Evolutionary conservation across 2,113 vertebrate species (phyloP).

Genomic region (Phainopepla nitens): DNA sequence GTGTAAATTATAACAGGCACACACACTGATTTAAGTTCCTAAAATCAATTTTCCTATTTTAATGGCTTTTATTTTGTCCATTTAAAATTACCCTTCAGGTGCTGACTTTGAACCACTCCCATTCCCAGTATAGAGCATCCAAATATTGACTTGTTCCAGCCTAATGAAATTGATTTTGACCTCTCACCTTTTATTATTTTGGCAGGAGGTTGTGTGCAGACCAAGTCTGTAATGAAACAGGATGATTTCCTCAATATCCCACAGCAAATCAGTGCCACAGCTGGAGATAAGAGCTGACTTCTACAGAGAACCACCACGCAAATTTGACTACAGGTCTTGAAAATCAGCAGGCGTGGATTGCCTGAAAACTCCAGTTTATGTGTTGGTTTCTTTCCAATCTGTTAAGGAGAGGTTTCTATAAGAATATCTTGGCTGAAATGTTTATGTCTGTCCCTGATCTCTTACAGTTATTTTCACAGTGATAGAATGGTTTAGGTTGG

Average conservation of each 20-base stretch:
- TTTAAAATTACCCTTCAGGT: constrained; percentile 2
- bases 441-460: background rate
- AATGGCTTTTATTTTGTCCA: constrained; percentile 30
- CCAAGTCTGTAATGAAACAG: background rate
- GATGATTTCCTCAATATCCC: constrained; percentile 46
- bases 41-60: constrained; percentile 47
- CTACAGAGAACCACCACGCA: background rate
- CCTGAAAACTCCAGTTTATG: background rate
- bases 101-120: constrained; percentile 38
- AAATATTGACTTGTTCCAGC: constrained; percentile 35
- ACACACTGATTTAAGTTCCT: constrained; percentile 13
- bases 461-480: background rate
- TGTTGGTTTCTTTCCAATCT: background rate
- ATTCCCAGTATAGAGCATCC: constrained; percentile 7
- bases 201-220: background rate
- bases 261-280: constrained; percentile 14
- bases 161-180: constrained; percentile 59
- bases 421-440: background rate
- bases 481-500: background rate
- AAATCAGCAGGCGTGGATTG: background rate
- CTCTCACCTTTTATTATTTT: constrained; percentile 59
- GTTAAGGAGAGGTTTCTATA: background rate
- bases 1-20: background rate
- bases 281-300: background rate
- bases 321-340: background rate